Evolutionary conservation across 2,797 vertebrate species (phyloP), one percentile per base, ranked within the genome.

Genomic region (Sciurus vulgaris): DNA sequence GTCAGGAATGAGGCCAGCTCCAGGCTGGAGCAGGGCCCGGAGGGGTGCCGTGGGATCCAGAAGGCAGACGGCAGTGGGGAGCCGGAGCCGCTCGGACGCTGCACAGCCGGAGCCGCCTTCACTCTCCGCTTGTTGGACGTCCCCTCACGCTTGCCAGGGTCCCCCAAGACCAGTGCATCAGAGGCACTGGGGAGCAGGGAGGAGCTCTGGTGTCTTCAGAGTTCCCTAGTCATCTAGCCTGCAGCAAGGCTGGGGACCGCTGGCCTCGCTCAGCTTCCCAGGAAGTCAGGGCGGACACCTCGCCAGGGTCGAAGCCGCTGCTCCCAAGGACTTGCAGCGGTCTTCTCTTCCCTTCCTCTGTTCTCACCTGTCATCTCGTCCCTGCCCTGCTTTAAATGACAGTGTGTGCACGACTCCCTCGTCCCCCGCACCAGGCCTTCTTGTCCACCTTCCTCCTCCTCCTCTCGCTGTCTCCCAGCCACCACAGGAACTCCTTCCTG

Each of bases 1-100:
- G 47, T 72, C 81, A 67, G 83, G 87, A 78, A 69, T 82, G 83
- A 88, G 73, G 86, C 77, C 7, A 85, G 54, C 76, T 89, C 26
- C 30, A 59, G 69, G 15, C 33, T 13, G 56, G 70, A 63, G 44
- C 61, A 2, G 5, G 33, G 74, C 49, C 69, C 65, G 69, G 33
- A n/a, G n/a, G n/a, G n/a, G n/a, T n/a, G n/a, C n/a, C 54, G 38
- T 78, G 15, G 41, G 73, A 24, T 76, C 95, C 74, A 82, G 73
- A 91, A 28, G n/a, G 30, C 24, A 63, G 69, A 69, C 10, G 10
- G 22, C 28, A 14, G 3, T 15, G 26, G 41, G 83, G n/a, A 56
- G 10, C 41, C 41, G 26, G 3, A 14, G 84, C 47, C n/a, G 30
- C 28, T 3, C 1, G 28, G 63, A 84, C n/a, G 51, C 38, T 38